Base-by-base conservation (phyloP, 2,888 invertebrate species). In the Ormyrus rosae region DNA sequence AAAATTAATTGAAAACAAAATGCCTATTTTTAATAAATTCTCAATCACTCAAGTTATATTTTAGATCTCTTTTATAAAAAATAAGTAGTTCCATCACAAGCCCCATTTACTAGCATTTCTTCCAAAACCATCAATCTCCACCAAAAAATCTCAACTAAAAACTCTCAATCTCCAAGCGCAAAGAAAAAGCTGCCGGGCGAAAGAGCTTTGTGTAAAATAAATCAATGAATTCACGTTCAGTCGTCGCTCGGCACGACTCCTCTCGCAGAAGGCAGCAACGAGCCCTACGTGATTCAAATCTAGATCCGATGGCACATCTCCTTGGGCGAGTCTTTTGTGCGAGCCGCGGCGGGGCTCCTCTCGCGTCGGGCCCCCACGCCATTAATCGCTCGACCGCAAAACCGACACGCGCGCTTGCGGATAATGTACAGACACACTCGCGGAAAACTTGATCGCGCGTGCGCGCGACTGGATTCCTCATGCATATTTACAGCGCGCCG, bases 241-340 rank as follows among this genome's bases (percentile, higher is more conserved):
- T 19, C 19, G 19, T 19, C 19, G 19, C 19, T 19, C 19, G 19
- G 19, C 19, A 19, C n/a, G 5, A 5, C 13, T 46, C 19, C n/a
- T 10, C 34, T 46, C 10, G 6, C 4, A 10, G 51, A 13, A n/a
- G 7, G 13, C 6, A 7, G 19, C 8, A 70, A 63, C 56, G 50
- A 46, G 81, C 84, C 84, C 85, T 89, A 89, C 89, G 90, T 89
- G 89, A 90, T 89, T 88, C 86, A 89, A 89, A 89, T 89, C 89
- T 88, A 88, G 89, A 89, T 88, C 84, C 83, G 88, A 88, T 87
- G 85, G 80, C 84, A 84, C 84, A 84, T 53, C 13, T 7, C 81
- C 69, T 63, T 71, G 19, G 19, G 1, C 19, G 19, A 19, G 19
- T 2, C 19, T 19, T 19, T 19, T 19, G 19, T 19, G 19, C 1